Evolutionary conservation across 1,140 invertebrate genomes (phyloP), one percentile per base, ranked within the genome.

Genomic region (Panagrolaimus sp.): DNA sequence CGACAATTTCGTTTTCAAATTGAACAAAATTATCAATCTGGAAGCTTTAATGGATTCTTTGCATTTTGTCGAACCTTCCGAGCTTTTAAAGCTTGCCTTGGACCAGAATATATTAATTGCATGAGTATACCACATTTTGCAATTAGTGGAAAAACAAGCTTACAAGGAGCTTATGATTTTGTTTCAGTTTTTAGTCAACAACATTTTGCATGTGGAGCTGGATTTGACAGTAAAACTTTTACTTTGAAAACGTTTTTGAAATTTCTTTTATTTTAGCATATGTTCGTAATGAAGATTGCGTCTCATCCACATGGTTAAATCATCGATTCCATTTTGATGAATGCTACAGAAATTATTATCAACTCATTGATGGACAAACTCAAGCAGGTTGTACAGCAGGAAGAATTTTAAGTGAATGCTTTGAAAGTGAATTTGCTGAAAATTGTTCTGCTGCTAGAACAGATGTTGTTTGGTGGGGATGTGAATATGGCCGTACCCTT

Each of bases 151-250:
- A 20, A 25, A 20, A 27, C 27, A 9, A 63, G 14, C 27, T 16
- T 63, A 43, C 62, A 31, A 42, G 16, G 27, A 42, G 62, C 62
- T 14, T 63, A 63, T 16, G 38, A 42, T 11, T 63, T 42, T 27
- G 38, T 42, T 16, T 42, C 27, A 42, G 38, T 43, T 23, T 63
- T 63, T 27, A 63, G 27, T 43, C 62, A 63, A 16, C 27, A 42
- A 43, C 62, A 63, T 27, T 63, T 63, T 20, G 16, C 42, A 11
- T 63, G 62, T 27, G 62, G 62, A 11, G 62, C 62, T 63, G 62
- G 62, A 5, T 43, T 63, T 43, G 38, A 27, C 11, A 20, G 62
- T 63, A 42, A 20, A 63, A n/a, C 16, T 63, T 57, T n/a, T 11
- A 16, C 20, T 57, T 20, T 57, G n/a, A n/a, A 20, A 20, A 13